phyloP scores from a whole-genome alignment of 2,888 invertebrate species.

The Odontocerum albicorne region DNA sequence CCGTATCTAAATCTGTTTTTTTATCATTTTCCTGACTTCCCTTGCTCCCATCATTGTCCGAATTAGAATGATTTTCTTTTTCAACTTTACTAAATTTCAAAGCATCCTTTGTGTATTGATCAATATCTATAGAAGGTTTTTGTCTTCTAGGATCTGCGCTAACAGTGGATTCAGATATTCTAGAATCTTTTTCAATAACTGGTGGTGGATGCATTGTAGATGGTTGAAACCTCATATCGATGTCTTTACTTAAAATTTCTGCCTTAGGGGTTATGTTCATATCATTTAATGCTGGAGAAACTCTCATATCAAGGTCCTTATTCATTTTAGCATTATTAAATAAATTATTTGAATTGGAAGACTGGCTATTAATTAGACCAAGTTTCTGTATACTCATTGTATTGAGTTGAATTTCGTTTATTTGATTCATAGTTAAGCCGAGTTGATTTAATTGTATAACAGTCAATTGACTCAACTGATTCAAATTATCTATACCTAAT shows the following conservation, averaged over 20 bases:
- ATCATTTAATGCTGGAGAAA: conserved; percentile 44
- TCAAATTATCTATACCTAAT: conserved; percentile 63
- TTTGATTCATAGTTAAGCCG: conserved; percentile 61
- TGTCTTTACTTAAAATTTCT: conserved; percentile 52
- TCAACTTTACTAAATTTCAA: conserved; percentile 55
- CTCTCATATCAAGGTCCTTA: conserved; percentile 54
- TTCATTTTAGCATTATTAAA: conserved; percentile 40
- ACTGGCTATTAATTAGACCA: conserved; percentile 51
- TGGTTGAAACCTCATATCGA: conserved; percentile 56
- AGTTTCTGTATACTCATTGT: conserved; percentile 61
- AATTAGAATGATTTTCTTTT: conserved; percentile 53
- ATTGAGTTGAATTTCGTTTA: conserved; percentile 63
- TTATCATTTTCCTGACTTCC: conserved; percentile 29
- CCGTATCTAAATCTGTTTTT: conserved; percentile 44
- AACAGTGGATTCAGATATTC: conserved; percentile 1
- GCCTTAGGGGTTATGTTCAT: conserved; percentile 42
- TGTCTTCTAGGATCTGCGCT: conserved; percentile 41
- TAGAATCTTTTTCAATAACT: conserved; percentile 11
- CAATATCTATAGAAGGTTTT: conserved; percentile 56
- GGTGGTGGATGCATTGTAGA: conserved; percentile 33
- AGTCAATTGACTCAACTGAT: conserved; percentile 62
- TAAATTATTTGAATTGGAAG: conserved; percentile 37
- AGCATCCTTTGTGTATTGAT: conserved; percentile 58
- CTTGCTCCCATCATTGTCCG: conserved; percentile 47
- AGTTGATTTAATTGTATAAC: conserved; percentile 62